Conservation (phyloP, 2,888 invertebrate species). For the Acronicta aceris region DNA sequence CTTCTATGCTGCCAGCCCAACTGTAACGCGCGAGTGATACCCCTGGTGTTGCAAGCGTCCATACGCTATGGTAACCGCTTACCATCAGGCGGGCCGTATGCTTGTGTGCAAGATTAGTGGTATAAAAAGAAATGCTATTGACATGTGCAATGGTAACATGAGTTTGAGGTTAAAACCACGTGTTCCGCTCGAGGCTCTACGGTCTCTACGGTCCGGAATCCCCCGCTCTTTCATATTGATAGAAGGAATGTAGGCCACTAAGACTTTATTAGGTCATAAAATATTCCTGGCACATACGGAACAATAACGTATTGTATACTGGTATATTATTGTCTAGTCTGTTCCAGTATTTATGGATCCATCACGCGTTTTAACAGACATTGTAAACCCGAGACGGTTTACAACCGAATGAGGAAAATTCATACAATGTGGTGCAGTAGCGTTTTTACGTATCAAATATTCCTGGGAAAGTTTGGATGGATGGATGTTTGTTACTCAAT, state of each 20-base stretch:
- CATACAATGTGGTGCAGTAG: not conserved
- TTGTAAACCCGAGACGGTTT: slow-evolving; percentile 8
- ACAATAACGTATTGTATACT: slow-evolving; percentile 48
- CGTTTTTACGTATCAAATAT: too few species aligned
- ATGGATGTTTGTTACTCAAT: too few species aligned
- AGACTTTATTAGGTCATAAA: slow-evolving; percentile 73
- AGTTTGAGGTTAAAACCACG: too few species aligned
- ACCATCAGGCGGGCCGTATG: too few species aligned
- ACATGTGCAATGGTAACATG: too few species aligned
- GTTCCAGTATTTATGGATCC: slow-evolving; percentile 43
- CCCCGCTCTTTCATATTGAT: slow-evolving; percentile 71
- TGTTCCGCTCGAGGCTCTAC: slow-evolving; percentile 65
- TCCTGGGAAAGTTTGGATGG: too few species aligned
- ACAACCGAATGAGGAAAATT: slow-evolving; percentile 20
- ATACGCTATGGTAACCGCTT: too few species aligned
- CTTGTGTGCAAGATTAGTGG: too few species aligned
- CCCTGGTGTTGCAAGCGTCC: too few species aligned
- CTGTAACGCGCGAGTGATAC: too few species aligned
- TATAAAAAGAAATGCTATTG: too few species aligned
- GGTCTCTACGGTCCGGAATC: slow-evolving; percentile 68
- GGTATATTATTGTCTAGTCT: slow-evolving; percentile 52
- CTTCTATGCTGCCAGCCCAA: too few species aligned
- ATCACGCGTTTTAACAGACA: slow-evolving; percentile 12
- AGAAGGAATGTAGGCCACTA: slow-evolving; percentile 78
- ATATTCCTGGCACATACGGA: slow-evolving; percentile 69